phyloP scores from a whole-genome alignment of 2,797 vertebrate genomes.

The Aulostomus chinensis region DNA sequence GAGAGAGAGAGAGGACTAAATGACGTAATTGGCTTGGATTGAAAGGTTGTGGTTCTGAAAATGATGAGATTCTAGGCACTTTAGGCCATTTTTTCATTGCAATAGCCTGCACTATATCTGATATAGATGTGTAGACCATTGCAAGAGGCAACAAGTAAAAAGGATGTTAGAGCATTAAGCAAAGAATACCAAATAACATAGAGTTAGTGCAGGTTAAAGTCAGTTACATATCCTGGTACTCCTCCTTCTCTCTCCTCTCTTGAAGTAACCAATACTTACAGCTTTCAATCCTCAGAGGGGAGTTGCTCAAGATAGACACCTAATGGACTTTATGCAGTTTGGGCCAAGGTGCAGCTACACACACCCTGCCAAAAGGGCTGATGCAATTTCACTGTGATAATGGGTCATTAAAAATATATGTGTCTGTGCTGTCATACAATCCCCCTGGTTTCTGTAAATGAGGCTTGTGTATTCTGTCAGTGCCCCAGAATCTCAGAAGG shows the following conservation, averaged over 20 bases:
- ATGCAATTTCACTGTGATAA: slow-evolving; percentile 67
- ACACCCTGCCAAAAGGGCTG: slow-evolving; percentile 44
- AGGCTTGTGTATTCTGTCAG: slow-evolving; percentile 62
- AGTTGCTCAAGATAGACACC: slow-evolving; percentile 36
- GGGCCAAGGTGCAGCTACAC: slow-evolving; percentile 50
- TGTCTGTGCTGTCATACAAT: slow-evolving; percentile 49
- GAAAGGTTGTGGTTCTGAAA: no score
- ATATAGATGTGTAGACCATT: no score
- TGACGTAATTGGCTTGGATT: no score
- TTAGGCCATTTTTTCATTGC: no score
- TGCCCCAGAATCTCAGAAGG: slow-evolving; percentile 53
- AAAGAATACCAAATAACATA: no score
- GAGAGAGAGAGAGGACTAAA: no score
- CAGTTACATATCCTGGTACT: neutral
- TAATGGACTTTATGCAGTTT: slow-evolving; percentile 48
- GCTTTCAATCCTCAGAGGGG: slow-evolving; percentile 10
- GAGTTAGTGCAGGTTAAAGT: no score
- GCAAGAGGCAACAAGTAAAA: no score
- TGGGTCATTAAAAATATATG: slow-evolving; percentile 73
- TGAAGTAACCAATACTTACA: slow-evolving; percentile 22
- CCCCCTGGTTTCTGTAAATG: slow-evolving; percentile 69
- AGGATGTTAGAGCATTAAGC: no score
- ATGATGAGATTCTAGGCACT: no score
- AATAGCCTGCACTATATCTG: no score
- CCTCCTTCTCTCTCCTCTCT: neutral